Evolutionary conservation across 2,113 vertebrate genomes (phyloP).

Genomic region (Solea senegalensis): DNA sequence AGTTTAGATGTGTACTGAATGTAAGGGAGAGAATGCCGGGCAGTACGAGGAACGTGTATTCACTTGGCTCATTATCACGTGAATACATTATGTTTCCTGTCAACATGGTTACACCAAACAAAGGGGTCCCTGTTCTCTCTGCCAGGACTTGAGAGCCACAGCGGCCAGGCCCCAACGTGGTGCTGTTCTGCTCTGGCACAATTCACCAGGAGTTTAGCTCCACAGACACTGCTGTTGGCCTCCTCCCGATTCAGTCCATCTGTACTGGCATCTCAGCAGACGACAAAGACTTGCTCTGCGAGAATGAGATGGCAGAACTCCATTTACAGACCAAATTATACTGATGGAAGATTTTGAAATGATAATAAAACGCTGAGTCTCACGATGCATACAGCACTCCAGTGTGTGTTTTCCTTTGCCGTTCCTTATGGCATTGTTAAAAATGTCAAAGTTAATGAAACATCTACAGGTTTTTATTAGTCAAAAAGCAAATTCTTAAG

Average conservation of each 20-base stretch:
- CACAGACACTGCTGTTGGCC: constrained; percentile 59
- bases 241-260: constrained; percentile 53
- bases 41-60: constrained; percentile 30
- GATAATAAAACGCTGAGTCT: background rate
- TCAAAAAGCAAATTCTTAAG: too few relatives aligned
- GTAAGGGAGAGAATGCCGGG: constrained; percentile 20
- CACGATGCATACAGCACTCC: too few relatives aligned
- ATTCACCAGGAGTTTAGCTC: constrained; percentile 60
- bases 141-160: constrained; percentile 53
- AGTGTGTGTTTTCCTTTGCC: too few relatives aligned
- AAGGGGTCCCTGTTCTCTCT: constrained; percentile 74
- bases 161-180: constrained; percentile 55
- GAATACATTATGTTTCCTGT: constrained; percentile 79
- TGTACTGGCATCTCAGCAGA: constrained; percentile 54
- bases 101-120: constrained; percentile 73
- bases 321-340: constrained; percentile 33
- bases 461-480: too few relatives aligned
- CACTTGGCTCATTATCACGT: constrained; percentile 77
- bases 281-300: constrained; percentile 29
- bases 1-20: constrained; percentile 17
- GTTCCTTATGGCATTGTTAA: too few relatives aligned
- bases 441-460: too few relatives aligned
- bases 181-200: constrained; percentile 57
- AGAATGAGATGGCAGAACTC: constrained; percentile 40
- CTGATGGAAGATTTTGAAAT: background rate